Base-by-base conservation (phyloP, 2,888 invertebrate species). In the Acrobasis suavella region DNA sequence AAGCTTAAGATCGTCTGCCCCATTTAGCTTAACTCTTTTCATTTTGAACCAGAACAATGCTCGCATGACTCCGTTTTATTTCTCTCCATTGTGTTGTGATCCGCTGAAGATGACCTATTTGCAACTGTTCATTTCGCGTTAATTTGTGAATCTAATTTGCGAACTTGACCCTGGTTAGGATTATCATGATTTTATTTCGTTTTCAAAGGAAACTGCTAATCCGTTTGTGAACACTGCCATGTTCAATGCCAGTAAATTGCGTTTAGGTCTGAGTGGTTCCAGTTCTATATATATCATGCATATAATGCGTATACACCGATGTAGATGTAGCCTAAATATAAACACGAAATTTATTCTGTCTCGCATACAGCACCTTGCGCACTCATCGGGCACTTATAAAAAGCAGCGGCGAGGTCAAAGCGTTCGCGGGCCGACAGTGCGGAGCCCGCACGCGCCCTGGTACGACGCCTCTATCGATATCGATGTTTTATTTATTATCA, bases 381-480 rank as follows among this genome's bases (percentile, higher is more conserved):
- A 79, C 87, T 87, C 89, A 85, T 86, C 86, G 86, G 86, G 75
- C 85, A 86, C 88, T 89, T 91, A 91, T 91, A 91, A 91, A 91
- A 91, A 91, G 91, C 85, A 81, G 77, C 85, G 74, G 76, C 85
- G 91, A 92, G 92, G 91, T 90, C 91, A 87, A 78, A 80, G 77
- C 85, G 80, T 76, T 77, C 72, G 74, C 80, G 82, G 76, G 72
- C 83, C 78, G 77, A 82, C 91, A 91, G 91, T 91, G 87, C 83
- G 77, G 83, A 78, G 80, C 79, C 85, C 89, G 87, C 87, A 85
- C 85, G 89, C 91, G 88, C 78, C 79, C 80, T 74, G 90, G 80
- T 80, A 85, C 86, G 83, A 89, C 91, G 89, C 86, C 78, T 80
- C 80, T 79, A 76, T 82, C 85, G 83, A 83, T 86, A 86, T 83